Conservation (phyloP, 2,888 invertebrate species). For the Andrena marginata region DNA sequence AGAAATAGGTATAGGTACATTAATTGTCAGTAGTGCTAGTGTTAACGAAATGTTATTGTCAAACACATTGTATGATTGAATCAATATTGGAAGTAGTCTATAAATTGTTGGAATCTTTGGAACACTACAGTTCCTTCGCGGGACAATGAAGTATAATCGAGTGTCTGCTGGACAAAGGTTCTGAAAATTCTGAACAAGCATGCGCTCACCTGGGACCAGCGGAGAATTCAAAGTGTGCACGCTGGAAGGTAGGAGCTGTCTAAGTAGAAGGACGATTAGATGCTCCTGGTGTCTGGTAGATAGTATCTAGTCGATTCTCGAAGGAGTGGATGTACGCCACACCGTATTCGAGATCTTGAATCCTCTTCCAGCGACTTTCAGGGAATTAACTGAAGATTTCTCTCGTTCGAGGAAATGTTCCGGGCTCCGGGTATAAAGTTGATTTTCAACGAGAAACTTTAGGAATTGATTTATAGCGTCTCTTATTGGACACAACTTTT, state of each 20-base stretch:
- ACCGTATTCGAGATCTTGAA: slow-evolving; percentile 26
- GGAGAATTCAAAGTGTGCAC: slow-evolving; percentile 29
- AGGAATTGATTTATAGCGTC: slow-evolving; percentile 34
- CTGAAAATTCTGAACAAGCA: slow-evolving; percentile 15
- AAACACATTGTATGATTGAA: too few species aligned
- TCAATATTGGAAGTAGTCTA: too few species aligned
- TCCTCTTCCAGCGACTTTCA: slow-evolving; percentile 45
- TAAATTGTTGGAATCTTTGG: not conserved
- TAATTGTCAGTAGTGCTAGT: too few species aligned
- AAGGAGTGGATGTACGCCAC: slow-evolving; percentile 32
- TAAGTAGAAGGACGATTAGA: slow-evolving; percentile 32
- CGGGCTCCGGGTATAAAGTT: slow-evolving; percentile 7
- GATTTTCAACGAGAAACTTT: slow-evolving; percentile 8
- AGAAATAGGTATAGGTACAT: too few species aligned
- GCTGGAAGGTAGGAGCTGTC: not conserved
- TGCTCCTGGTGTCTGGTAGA: slow-evolving; percentile 18
- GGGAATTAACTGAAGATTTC: slow-evolving; percentile 48
- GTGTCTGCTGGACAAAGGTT: not conserved
- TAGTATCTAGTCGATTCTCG: slow-evolving; percentile 18
- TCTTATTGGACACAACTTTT: slow-evolving; percentile 4
- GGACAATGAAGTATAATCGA: not conserved
- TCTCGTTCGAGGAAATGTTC: not conserved
- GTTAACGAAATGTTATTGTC: too few species aligned
- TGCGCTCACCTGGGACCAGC: not conserved
- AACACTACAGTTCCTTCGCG: not conserved